Evolutionary conservation across 2,888 invertebrate species (phyloP).

Genomic region (Piscicola geometra): DNA sequence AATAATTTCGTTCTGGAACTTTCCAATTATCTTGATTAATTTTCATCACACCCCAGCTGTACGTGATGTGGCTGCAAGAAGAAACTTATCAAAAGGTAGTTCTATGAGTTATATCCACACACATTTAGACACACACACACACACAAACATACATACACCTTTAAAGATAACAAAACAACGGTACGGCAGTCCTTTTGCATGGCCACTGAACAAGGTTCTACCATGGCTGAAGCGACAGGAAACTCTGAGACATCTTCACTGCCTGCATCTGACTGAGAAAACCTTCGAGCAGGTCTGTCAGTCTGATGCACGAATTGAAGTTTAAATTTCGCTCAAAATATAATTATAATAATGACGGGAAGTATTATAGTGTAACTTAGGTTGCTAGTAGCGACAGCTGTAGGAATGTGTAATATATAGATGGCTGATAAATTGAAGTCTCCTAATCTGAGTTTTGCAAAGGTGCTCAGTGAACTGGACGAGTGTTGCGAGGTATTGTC

Average conservation of each 20-base stretch:
- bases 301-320: constrained; percentile 26
- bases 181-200: constrained; percentile 84
- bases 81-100: constrained; percentile 33
- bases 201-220: constrained; percentile 80
- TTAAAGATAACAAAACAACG: constrained; percentile 70
- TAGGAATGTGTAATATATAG: too few relatives aligned
- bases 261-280: constrained; percentile 77
- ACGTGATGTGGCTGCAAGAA: constrained; percentile 37
- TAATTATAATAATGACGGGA: constrained; percentile 12
- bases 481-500: constrained; percentile 83
- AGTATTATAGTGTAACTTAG: neutral
- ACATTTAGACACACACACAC: too few relatives aligned
- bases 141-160: too few relatives aligned
- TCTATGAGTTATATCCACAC: neutral
- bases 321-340: too few relatives aligned
- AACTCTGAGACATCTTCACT: constrained; percentile 68
- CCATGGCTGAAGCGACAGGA: constrained; percentile 69
- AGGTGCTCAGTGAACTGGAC: constrained; percentile 66
- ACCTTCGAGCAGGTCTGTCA: constrained; percentile 67
- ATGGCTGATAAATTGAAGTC: too few relatives aligned
- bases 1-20: too few relatives aligned
- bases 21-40: constrained; percentile 10
- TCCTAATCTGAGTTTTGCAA: too few relatives aligned
- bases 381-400: neutral
- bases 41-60: constrained; percentile 26